These are phyloP conservation scores for Mimumesa dahlbomi DNA, from an alignment of 2,888 invertebrate genomes.

Conservation along the genomic window DNA sequence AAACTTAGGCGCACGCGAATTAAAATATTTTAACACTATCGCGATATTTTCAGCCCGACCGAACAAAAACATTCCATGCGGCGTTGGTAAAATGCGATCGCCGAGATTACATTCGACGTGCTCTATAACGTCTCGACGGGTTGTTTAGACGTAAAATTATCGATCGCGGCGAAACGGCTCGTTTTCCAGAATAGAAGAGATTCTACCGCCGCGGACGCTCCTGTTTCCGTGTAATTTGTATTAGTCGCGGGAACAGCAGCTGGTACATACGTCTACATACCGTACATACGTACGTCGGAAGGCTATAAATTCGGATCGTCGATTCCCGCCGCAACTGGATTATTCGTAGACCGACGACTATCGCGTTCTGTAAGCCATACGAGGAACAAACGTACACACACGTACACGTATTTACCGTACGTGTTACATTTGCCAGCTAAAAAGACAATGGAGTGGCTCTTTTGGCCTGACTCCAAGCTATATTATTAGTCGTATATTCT, in stretches of 20 bases:
- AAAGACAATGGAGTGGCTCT: slow-evolving; percentile 40
- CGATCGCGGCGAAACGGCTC: slow-evolving; percentile 15
- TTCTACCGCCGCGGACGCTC: neutral
- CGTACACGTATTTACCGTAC: no score
- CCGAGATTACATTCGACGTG: neutral
- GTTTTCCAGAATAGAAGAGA: slow-evolving; percentile 13
- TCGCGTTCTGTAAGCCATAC: no score
- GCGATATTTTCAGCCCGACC: neutral
- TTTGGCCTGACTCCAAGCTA: slow-evolving; percentile 32
- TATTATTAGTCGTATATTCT: slow-evolving; percentile 49
- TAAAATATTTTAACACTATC: no score
- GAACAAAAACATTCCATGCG: neutral
- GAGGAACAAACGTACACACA: no score
- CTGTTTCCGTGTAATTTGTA: slow-evolving; percentile 28
- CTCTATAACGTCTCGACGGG: neutral
- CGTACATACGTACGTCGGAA: neutral
- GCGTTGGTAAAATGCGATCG: neutral
- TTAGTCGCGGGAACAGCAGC: neutral
- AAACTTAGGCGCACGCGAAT: no score
- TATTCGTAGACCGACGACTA: no score
- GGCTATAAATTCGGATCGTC: no score
- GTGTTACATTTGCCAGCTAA: slow-evolving; percentile 12
- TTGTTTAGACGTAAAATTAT: slow-evolving; percentile 28
- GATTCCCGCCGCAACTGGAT: no score
- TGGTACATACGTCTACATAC: neutral